Evolutionary conservation across 2,797 vertebrate species (phyloP).

Genomic region (Malurus splendens): DNA sequence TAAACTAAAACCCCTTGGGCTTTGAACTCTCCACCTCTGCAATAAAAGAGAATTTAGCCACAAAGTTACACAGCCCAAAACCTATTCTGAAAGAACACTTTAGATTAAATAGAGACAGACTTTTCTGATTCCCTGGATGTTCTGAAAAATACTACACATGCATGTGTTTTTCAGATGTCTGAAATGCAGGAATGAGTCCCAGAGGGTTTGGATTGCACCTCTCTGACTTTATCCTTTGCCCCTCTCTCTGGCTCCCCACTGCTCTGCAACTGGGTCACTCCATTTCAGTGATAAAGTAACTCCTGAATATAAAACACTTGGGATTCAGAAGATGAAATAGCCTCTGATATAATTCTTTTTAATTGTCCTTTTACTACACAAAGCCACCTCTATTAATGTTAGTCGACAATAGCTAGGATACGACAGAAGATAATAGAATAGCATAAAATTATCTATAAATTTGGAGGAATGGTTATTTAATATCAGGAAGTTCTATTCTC

Average conservation of each 20-base stretch:
- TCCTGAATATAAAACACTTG: background rate
- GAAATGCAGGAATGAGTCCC: background rate
- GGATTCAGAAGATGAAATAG: background rate
- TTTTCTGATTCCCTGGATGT: background rate
- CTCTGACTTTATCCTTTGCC: background rate
- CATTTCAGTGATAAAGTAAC: background rate
- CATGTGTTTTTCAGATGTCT: background rate
- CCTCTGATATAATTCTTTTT: constrained; percentile 10
- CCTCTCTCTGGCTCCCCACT: background rate
- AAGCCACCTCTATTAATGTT: constrained; percentile 20
- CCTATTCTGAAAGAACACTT: background rate
- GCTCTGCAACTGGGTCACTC: background rate
- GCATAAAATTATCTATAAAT: background rate
- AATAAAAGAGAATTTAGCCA: background rate
- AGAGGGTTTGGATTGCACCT: background rate
- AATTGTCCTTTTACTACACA: background rate
- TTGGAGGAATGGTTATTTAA: background rate
- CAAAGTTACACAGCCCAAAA: background rate
- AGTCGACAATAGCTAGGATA: background rate
- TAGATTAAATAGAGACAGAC: background rate
- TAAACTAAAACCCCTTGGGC: background rate
- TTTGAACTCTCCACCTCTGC: background rate
- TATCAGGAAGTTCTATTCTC: background rate
- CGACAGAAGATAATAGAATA: background rate
- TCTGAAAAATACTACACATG: background rate